These are phyloP conservation scores for Drosophila anomelani DNA, from an alignment of 2,888 invertebrate genomes.

Conservation along the genomic window DNA sequence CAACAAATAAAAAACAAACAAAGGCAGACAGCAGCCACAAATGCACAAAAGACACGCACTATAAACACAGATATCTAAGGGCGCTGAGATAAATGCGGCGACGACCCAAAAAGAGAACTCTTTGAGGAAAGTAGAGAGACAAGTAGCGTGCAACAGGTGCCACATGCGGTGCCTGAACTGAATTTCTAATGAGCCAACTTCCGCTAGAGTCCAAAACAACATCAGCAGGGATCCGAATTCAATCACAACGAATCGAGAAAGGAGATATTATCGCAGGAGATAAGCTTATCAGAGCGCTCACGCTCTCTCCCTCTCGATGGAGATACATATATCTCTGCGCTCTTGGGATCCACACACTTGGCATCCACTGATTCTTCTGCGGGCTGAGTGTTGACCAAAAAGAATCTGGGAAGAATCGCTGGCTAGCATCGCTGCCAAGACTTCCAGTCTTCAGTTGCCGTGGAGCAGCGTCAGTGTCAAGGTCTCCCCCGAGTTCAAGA, in stretches of 20 bases:
- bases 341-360: constrained; percentile 68
- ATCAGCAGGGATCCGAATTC: constrained; percentile 16
- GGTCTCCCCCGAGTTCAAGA: constrained; percentile 84
- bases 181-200: constrained; percentile 74
- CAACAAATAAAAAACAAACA: constrained; percentile 30
- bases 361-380: constrained; percentile 61
- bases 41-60: constrained; percentile 22
- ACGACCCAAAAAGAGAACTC: constrained; percentile 22
- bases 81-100: constrained; percentile 14
- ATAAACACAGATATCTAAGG: constrained; percentile 26
- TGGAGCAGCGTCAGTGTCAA: constrained; percentile 85
- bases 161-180: constrained; percentile 53
- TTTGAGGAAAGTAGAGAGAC: constrained; percentile 13
- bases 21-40: constrained; percentile 19
- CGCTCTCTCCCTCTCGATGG: constrained; percentile 16
- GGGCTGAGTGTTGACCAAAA: constrained; percentile 74
- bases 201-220: constrained; percentile 45
- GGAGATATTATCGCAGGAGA: constrained; percentile 47
- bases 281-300: constrained; percentile 59
- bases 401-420: constrained; percentile 59
- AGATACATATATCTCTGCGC: constrained; percentile 10
- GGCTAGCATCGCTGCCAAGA: constrained; percentile 60
- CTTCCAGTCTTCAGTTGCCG: constrained; percentile 81
- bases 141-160: constrained; percentile 36
- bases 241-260: constrained; percentile 13